phyloP scores from a whole-genome alignment of 2,888 invertebrate genomes.

The Nysson spinosus region DNA sequence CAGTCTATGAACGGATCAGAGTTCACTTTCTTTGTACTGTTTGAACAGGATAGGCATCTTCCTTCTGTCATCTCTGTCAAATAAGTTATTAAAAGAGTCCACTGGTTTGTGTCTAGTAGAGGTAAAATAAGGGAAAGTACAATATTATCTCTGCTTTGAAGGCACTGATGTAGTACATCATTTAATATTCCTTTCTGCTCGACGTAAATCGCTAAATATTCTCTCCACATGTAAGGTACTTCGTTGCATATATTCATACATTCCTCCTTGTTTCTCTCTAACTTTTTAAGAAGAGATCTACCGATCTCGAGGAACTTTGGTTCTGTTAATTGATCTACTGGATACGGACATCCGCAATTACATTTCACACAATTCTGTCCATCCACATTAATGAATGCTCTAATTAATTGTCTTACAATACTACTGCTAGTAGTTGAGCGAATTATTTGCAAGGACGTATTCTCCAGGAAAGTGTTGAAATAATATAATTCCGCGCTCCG shows the following conservation, averaged over 20 bases:
- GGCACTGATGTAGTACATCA: conserved; percentile 79
- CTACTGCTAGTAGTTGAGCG: conserved; percentile 47
- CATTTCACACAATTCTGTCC: conserved; percentile 79
- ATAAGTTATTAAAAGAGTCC: conserved; percentile 80
- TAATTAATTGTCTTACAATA: conserved; percentile 71
- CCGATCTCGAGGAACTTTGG: conserved; percentile 80
- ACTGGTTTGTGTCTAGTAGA: conserved; percentile 80
- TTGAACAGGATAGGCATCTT: conserved; percentile 82
- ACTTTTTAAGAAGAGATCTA: conserved; percentile 79
- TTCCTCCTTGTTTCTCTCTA: conserved; percentile 77
- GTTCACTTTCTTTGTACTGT: conserved; percentile 72
- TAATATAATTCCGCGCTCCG: conserved; percentile 68
- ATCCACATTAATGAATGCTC: conserved; percentile 81
- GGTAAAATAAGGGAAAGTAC: conserved; percentile 80
- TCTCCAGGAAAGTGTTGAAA: conserved; percentile 70
- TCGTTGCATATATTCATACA: conserved; percentile 80
- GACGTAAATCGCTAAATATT: conserved; percentile 79
- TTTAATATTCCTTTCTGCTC: conserved; percentile 77
- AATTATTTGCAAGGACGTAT: conserved; percentile 56
- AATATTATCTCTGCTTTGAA: conserved; percentile 81
- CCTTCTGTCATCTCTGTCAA: conserved; percentile 80
- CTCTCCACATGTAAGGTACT: conserved; percentile 83
- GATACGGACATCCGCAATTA: conserved; percentile 81
- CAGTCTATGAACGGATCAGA: conserved; percentile 80
- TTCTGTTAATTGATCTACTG: conserved; percentile 77